Evolutionary conservation across 2,797 vertebrate genomes (phyloP), one percentile per base, ranked within the genome.

Genomic region (Poecilia velifera): DNA sequence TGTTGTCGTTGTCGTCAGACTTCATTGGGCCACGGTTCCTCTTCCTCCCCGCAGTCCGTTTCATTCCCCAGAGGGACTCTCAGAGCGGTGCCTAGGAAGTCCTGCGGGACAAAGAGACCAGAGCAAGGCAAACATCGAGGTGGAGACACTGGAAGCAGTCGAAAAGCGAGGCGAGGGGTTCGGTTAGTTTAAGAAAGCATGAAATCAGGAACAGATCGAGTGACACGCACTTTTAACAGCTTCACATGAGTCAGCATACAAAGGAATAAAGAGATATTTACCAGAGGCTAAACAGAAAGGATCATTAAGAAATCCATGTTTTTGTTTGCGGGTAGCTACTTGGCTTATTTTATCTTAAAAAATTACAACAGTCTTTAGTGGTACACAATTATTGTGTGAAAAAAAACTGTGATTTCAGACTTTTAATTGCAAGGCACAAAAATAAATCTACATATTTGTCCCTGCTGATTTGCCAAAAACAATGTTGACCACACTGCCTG

Each of bases 101-200:
- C 83, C 82, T 14, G 55, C 45, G 83, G 80, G 86, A 89, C 82
- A 55, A 20, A 39, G 76, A 78, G 81, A 88, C 76, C 83, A 88
- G 84, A 86, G 84, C 76, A 82, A 78, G 76, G 82, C 84, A 91
- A 92, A 92, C 88, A 88, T 80, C 86, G 86, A 89, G 76, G 80
- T 55, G 78, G 49, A 87, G 77, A 87, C 77, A 72, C 83, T 73
- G 80, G 76, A 86, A 80, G 73, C 82, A 75, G 80, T 79, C 64
- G 45, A 72, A 53, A 34, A 59, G 55, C n/a, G 55, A 86, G 78
- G 78, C 83, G 77, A 87, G 76, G 1, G 51, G 51, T 53, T 87
- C 84, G 76, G 68, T 64, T 76, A 43, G 36, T 81, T 81, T 51
- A 73, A n/a, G 39, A 82, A 80, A 51, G 46, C 78, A 71, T 53